Evolutionary conservation across 1,140 invertebrate genomes (phyloP), one percentile per base, ranked within the genome.

Genomic region (Apis florea): DNA sequence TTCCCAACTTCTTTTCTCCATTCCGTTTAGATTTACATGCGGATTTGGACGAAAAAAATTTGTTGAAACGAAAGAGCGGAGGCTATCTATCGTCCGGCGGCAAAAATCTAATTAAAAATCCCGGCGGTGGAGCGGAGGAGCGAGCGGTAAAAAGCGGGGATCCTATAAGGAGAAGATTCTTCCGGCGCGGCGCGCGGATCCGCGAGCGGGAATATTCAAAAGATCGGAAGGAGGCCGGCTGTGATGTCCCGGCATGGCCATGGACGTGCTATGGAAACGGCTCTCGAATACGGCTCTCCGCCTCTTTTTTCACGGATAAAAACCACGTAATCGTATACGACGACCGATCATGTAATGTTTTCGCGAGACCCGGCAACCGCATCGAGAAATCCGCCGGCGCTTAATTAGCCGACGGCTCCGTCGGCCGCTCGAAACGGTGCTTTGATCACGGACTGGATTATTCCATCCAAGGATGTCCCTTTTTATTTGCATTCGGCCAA

Each of bases 311-410:
- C 67, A 85, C 70, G 54, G 75, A 81, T 72, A 88, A 88, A 88
- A 89, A 88, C 79, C 76, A 59, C 88, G 76, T 89, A 89, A 88
- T 88, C 79, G 87, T 89, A 89, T 88, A 89, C 88, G 87, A 85
- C 87, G 87, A 88, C 86, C 87, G 87, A 88, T 88, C 87, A 64
- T 83, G 84, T 88, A 89, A 88, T 88, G 82, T 68, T 86, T 84
- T 78, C 76, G 86, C 72, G 67, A 76, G 83, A 67, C 61, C 59
- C 49, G 74, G 31, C 59, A 47, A 66, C 73, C 73, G 72, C 82
- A 86, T 86, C 70, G 85, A 80, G 83, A 76, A 68, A 64, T 80
- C 75, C 79, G 73, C 73, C 79, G 79, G 79, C 77, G 83, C 74
- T 88, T 88, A 88, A 88, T 88, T 88, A 88, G 78, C 83, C 80